Conservation (phyloP, 1,140 invertebrate species). For the Cydia splendana region DNA sequence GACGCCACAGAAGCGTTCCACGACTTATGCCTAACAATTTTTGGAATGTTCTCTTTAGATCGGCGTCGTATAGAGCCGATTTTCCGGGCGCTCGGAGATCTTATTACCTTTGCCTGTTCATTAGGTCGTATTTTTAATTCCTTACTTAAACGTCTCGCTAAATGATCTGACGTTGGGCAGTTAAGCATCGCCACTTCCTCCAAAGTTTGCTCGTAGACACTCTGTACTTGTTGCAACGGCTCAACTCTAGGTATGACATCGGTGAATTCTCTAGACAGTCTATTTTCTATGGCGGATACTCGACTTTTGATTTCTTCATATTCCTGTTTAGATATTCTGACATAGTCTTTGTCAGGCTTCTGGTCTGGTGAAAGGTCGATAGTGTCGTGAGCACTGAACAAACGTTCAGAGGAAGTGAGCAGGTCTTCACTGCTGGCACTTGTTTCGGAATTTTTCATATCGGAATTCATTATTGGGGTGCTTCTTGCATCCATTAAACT, state of each 20-base stretch:
- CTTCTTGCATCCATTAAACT: constrained; percentile 70
- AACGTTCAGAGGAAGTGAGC: constrained; percentile 71
- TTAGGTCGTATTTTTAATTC: constrained; percentile 87
- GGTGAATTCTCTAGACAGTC: constrained; percentile 85
- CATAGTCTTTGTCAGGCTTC: constrained; percentile 81
- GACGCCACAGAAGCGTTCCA: constrained; percentile 70
- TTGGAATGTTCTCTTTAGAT: constrained; percentile 79
- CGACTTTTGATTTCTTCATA: constrained; percentile 88
- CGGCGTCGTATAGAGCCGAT: constrained; percentile 86
- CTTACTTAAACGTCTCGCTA: constrained; percentile 84
- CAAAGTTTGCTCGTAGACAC: constrained; percentile 86
- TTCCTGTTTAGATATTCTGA: constrained; percentile 85
- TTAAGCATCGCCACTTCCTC: constrained; percentile 83
- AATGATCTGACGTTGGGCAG: constrained; percentile 83
- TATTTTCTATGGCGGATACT: constrained; percentile 85
- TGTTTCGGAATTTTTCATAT: constrained; percentile 71
- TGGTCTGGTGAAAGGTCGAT: constrained; percentile 72
- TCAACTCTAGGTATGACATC: constrained; percentile 75
- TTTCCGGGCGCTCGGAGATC: constrained; percentile 89
- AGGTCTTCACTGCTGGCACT: constrained; percentile 71
- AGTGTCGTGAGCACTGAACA: constrained; percentile 70
- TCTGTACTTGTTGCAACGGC: constrained; percentile 82
- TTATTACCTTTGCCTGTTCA: constrained; percentile 85
- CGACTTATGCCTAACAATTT: constrained; percentile 74
- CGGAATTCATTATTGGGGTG: constrained; percentile 60